Base-by-base conservation (phyloP, 1,140 invertebrate genomes). In the Drosophila pseudoobscura region DNA sequence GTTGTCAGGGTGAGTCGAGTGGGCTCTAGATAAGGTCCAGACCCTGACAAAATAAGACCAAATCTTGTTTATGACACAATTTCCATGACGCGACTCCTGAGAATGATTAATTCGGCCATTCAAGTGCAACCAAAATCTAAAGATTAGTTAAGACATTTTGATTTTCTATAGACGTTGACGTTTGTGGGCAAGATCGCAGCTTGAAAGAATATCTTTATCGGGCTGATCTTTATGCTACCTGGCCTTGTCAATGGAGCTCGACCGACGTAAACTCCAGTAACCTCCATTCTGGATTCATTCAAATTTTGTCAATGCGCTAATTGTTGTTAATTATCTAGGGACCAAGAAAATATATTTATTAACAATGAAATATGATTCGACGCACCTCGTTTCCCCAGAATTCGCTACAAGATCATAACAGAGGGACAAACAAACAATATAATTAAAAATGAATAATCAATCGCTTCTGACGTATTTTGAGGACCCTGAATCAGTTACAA, bases 311-410 rank as follows among this genome's bases (percentile, higher is more conserved):
- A 43, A 47, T 11, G 57, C 61, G 71, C 69, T 79, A 79, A 83
- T 75, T 78, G 26, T 8, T 62, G 50, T 64, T 70, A 75, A 79
- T 75, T 79, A 41, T 56, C 58, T 31, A 11, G 35, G 24, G 26
- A 24, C 20, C 53, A 47, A 50, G 57, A 66, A 75, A 63, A 71
- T 75, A 54, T 62, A 83, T 78, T 78, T 64, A 78, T 78, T 72
- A 75, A 83, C 57, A 78, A 69, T 64, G 51, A 78, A 73, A 79
- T 65, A 49, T 15, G 41, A 47, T 52, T 50, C 44, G 24, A 58
- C 41, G 13, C 72, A 58, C 49, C 35, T 31, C 13, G n/a, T 47
- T 68, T 69, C 62, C 17, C 11, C 45, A 22, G 71, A 79, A 79
- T 39, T 75, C 24, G 11, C 57, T 55, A 35, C 52, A 22, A 35